A percentile compares a stretch with the other conserved stretches of the same genome.
Evolutionary conservation across 1,140 invertebrate genomes (phyloP).

Genomic region (Hypsibius dujardini): DNA sequence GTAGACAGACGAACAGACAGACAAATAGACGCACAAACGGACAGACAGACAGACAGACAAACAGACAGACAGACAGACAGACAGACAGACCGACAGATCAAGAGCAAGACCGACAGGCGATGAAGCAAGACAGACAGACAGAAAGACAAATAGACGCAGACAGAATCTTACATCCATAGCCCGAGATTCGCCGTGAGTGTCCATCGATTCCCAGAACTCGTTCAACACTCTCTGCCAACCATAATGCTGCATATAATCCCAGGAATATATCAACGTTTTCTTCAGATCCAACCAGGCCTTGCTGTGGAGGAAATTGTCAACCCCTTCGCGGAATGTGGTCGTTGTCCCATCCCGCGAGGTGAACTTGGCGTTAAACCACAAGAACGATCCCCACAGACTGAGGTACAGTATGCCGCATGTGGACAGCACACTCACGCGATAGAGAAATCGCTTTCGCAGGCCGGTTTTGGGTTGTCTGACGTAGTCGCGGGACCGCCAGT

Average conservation of each 20-base stretch:
- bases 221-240: slow-evolving; percentile 64
- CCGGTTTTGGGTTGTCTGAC: slow-evolving; percentile 8
- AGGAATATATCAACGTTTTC: slow-evolving; percentile 53
- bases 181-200: slow-evolving; percentile 71
- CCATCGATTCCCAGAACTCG: slow-evolving; percentile 59
- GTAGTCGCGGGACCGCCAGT: slow-evolving; percentile 21
- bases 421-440: slow-evolving; percentile 35
- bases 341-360: slow-evolving; percentile 67
- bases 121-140: too few relatives aligned
- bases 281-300: slow-evolving; percentile 56
- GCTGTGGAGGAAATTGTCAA: slow-evolving; percentile 72
- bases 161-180: slow-evolving; percentile 33
- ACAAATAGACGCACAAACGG: too few relatives aligned
- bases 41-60: too few relatives aligned
- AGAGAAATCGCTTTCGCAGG: neutral
- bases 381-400: slow-evolving; percentile 51
- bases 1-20: too few relatives aligned
- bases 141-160: too few relatives aligned
- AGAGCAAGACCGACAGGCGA: too few relatives aligned
- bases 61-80: too few relatives aligned
- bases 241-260: slow-evolving; percentile 51
- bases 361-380: slow-evolving; percentile 75
- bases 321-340: slow-evolving; percentile 55
- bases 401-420: slow-evolving; percentile 48
- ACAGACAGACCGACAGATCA: too few relatives aligned